These are phyloP conservation scores for Heliothis subflexa DNA, from an alignment of 1,140 invertebrate genomes.

Conservation along the genomic window DNA sequence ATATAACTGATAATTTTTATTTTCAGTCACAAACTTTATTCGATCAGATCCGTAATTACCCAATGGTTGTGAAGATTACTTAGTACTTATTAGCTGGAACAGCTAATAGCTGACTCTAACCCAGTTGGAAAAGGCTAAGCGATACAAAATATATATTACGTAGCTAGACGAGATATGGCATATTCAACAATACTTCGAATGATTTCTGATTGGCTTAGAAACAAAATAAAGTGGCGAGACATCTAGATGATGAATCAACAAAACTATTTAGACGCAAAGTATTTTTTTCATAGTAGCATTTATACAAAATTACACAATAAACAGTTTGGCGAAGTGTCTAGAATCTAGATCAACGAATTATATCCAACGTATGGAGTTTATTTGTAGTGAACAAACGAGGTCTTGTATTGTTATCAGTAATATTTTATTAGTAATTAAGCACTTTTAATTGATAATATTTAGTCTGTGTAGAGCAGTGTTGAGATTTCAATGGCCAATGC, in stretches of 20 bases:
- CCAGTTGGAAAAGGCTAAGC: no score
- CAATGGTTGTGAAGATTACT: no score
- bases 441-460: background rate
- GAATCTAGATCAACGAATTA: background rate
- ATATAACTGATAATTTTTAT: no score
- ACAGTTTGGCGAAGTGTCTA: background rate
- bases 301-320: background rate
- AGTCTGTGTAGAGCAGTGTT: background rate
- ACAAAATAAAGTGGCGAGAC: constrained; percentile 11
- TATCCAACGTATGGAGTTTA: background rate
- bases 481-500: background rate
- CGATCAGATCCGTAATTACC: no score
- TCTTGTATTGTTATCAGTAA: background rate
- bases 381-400: background rate
- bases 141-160: no score
- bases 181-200: background rate
- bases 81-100: no score
- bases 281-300: background rate
- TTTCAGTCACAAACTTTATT: no score
- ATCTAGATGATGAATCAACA: background rate
- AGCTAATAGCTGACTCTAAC: no score
- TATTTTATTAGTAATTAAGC: background rate
- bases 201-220: background rate
- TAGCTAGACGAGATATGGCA: no score
- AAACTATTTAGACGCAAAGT: background rate